Evolutionary conservation across 2,113 vertebrate genomes (phyloP), one percentile per base, ranked within the genome.

Genomic region (Aegypius monachus): DNA sequence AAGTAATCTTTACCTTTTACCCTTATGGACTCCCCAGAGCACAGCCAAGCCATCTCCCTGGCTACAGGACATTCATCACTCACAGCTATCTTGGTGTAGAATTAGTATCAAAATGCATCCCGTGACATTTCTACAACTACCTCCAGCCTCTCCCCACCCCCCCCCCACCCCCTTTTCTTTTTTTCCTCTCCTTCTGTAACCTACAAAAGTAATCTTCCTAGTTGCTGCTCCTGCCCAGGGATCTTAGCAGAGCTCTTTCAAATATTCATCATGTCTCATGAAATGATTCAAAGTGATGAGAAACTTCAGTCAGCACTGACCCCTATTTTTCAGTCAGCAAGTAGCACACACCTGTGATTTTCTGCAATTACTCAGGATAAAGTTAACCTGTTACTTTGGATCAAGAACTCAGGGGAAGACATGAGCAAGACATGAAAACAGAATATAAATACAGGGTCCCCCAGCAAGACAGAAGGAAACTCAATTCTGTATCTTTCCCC

Each of bases 161-260:
- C 7, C 2, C 2, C 12, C 3, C 18, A 4, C 19, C 12, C 1
- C 3, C 16, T 31, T 40, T n/a, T 31, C 1, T 27, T 29, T 61
- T 61, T 16, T 4, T 3, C 8, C 11, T 5, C 50, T 48, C 38
- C 43, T 72, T 61, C 82, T 55, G 27, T 31, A 79, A 38, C n/a
- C 29, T 36, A 53, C 18, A 55, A 22, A 32, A 84, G 9, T 13
- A 32, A 70, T 38, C 23, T 38, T 38, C 68, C n/a, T 29, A 42
- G 14, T 5, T 42, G 16, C 23, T 89, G 48, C 50, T 71, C 12
- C 45, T 74, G 50, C 70, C 45, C 74, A 88, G 40, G 38, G 52
- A 75, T 53, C 52, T 45, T 4, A 81, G 36, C 18, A 73, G 36
- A 74, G 42, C 19, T 70, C 81, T 67, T 75, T 48, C 56, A 63